Conservation (phyloP, 2,888 invertebrate genomes). For the Teinopalpus imperialis region DNA sequence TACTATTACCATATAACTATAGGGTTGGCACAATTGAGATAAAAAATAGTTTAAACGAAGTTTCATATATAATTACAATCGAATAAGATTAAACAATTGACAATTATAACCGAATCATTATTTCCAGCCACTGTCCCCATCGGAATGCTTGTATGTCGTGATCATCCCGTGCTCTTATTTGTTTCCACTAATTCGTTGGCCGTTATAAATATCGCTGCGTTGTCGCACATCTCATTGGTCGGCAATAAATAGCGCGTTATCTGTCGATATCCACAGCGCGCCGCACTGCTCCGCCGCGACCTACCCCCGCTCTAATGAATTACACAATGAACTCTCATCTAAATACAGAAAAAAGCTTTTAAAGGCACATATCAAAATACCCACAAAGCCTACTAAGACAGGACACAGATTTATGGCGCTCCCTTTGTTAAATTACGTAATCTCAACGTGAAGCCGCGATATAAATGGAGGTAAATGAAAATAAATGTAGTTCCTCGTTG, state of each 20-base stretch:
- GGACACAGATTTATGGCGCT: slow-evolving; percentile 76
- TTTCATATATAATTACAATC: too few relatives aligned
- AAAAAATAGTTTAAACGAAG: too few relatives aligned
- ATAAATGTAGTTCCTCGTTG: too few relatives aligned
- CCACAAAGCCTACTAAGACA: slow-evolving; percentile 82
- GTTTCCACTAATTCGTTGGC: slow-evolving; percentile 65
- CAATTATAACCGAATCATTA: too few relatives aligned
- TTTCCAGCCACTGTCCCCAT: too few relatives aligned
- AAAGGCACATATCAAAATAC: slow-evolving; percentile 82
- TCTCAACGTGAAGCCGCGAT: slow-evolving; percentile 79
- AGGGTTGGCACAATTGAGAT: too few relatives aligned
- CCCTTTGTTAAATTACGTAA: slow-evolving; percentile 81
- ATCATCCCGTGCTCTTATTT: slow-evolving; percentile 53
- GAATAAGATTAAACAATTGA: too few relatives aligned
- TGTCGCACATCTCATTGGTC: slow-evolving; percentile 69
- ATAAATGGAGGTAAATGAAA: too few relatives aligned
- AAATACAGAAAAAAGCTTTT: slow-evolving; percentile 83
- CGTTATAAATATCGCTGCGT: slow-evolving; percentile 68
- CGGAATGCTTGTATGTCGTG: too few relatives aligned
- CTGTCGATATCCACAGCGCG: slow-evolving; percentile 75
- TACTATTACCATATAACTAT: too few relatives aligned
- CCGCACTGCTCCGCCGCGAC: slow-evolving; percentile 63
- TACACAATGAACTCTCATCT: slow-evolving; percentile 82
- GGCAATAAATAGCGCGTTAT: slow-evolving; percentile 75
- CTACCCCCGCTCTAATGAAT: slow-evolving; percentile 79